Percentiles rank a stretch among this genome's conserved stretches.
These are phyloP conservation scores for Aphelinus certus DNA, from an alignment of 1,140 invertebrate genomes.

Conservation along the genomic window DNA sequence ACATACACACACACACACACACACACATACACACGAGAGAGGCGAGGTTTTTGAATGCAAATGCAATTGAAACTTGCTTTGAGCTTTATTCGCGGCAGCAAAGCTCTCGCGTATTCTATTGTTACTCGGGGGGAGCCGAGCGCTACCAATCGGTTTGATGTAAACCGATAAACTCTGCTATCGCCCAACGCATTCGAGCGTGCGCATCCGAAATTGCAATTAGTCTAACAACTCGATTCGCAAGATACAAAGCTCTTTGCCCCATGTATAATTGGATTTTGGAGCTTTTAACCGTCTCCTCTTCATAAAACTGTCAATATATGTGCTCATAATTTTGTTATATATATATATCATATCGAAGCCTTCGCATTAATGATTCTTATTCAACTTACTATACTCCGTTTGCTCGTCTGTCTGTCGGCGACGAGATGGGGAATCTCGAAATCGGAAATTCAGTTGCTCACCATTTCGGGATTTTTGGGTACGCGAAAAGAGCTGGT, in stretches of 20 bases:
- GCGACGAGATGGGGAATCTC: too few species aligned
- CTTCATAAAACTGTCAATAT: neutral
- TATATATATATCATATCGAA: too few species aligned
- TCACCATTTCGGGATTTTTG: too few species aligned
- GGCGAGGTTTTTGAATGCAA: slow-evolving; percentile 16
- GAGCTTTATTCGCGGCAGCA: neutral
- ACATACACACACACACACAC: too few species aligned
- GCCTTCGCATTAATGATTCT: too few species aligned
- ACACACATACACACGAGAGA: too few species aligned
- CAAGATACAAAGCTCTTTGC: slow-evolving; percentile 38
- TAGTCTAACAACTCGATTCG: slow-evolving; percentile 28
- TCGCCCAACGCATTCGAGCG: slow-evolving; percentile 17
- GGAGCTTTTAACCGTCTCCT: slow-evolving; percentile 13
- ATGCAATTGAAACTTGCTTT: neutral
- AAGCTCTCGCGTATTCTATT: slow-evolving; percentile 10
- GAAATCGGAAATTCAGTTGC: too few species aligned
- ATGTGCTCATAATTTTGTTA: too few species aligned
- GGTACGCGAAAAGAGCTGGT: too few species aligned
- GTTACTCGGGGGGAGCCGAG: neutral
- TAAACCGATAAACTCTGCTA: slow-evolving; percentile 36
- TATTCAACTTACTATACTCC: too few species aligned
- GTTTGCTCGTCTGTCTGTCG: too few species aligned
- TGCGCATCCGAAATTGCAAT: slow-evolving; percentile 37
- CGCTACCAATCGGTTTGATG: slow-evolving; percentile 27
- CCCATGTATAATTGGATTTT: slow-evolving; percentile 33